phyloP scores from a whole-genome alignment of 2,113 vertebrate species.

The Myxocyprinus asiaticus region DNA sequence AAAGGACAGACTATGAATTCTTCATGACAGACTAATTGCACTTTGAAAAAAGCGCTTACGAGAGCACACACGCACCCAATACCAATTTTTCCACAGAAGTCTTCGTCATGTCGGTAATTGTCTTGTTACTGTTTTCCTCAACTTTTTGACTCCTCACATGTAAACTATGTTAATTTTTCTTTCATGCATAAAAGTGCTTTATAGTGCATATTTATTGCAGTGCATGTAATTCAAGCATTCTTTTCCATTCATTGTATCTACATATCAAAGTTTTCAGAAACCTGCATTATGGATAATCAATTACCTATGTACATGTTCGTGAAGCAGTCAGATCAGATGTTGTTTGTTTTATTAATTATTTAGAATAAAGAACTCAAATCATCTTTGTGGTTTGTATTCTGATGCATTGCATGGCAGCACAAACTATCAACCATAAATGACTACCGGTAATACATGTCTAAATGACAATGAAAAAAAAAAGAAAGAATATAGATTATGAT shows the following conservation, averaged over 20 bases:
- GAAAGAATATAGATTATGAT: no score
- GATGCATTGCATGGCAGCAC: no score
- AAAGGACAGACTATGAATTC: background rate
- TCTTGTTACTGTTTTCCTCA: background rate
- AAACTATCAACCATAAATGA: no score
- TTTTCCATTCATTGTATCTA: background rate
- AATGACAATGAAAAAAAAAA: no score
- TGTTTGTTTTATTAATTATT: slow-evolving; percentile 1
- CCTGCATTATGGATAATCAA: background rate
- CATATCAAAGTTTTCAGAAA: background rate
- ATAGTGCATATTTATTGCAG: background rate
- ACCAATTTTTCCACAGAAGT: background rate
- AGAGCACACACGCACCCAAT: background rate
- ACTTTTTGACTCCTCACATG: no score
- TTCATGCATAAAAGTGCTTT: slow-evolving; percentile 39
- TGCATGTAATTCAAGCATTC: background rate
- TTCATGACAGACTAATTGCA: background rate
- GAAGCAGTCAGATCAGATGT: background rate
- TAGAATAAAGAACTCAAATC: background rate
- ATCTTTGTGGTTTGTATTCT: no score
- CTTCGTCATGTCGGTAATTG: background rate
- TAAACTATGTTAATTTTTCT: background rate
- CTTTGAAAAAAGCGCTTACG: background rate
- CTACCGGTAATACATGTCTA: no score
- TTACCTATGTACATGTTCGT: background rate